Conservation (phyloP, 2,888 invertebrate genomes). For the Ichneumon xanthorius region DNA sequence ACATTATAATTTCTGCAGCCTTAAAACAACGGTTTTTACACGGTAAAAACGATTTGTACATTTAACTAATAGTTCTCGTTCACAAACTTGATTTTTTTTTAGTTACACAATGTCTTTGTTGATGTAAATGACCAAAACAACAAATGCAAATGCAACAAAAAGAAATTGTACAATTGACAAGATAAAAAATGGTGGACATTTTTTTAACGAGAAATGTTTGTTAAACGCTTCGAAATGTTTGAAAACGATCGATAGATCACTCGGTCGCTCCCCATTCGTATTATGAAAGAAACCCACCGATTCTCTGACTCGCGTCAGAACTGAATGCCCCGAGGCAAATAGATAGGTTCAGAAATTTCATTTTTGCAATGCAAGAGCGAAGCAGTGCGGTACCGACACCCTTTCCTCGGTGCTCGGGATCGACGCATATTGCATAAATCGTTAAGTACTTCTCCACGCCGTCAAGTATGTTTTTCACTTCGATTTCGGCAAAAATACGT, state of each 20-base stretch:
- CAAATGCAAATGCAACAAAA: background rate
- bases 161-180: background rate
- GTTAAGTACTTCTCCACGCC: slow-evolving; percentile 55
- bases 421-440: slow-evolving; percentile 71
- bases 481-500: slow-evolving; percentile 24
- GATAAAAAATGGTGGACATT: background rate
- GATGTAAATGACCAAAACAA: too few relatives aligned
- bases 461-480: slow-evolving; percentile 47
- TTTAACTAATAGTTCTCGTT: background rate
- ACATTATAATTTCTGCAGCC: background rate
- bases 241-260: background rate
- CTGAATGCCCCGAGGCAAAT: slow-evolving; percentile 73
- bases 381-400: slow-evolving; percentile 74
- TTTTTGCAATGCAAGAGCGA: slow-evolving; percentile 70
- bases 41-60: background rate
- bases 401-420: slow-evolving; percentile 52
- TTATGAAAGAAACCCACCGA: slow-evolving; percentile 66
- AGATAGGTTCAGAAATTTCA: slow-evolving; percentile 33
- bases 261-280: background rate
- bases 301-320: slow-evolving; percentile 67
- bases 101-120: background rate
- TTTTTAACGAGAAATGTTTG: too few relatives aligned
- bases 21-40: background rate
- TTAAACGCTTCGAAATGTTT: too few relatives aligned
- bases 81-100: background rate